phyloP scores from a whole-genome alignment of 2,113 vertebrate species.

The Anolis carolinensis region DNA sequence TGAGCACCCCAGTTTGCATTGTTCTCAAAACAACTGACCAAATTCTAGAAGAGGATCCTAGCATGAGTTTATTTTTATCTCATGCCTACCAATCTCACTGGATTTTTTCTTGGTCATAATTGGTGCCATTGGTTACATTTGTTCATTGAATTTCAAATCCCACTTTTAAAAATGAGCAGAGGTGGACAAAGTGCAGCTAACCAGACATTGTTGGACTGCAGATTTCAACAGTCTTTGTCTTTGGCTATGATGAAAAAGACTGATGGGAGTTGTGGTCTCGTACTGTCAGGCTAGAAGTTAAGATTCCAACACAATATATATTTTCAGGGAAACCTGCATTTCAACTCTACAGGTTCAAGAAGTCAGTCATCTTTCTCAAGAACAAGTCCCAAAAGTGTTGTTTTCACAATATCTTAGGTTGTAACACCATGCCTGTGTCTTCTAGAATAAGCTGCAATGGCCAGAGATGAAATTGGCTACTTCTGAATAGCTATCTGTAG shows the following conservation, averaged over 20 bases:
- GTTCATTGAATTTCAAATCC: not conserved
- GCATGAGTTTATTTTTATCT: not conserved
- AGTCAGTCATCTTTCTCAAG: not conserved
- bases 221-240: too few relatives aligned
- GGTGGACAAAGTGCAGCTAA: too few relatives aligned
- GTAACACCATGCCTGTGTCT: not conserved
- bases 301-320: not conserved
- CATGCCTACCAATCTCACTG: not conserved
- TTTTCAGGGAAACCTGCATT: slow-evolving; percentile 12
- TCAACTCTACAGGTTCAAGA: slow-evolving; percentile 3
- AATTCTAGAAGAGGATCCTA: not conserved
- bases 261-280: too few relatives aligned
- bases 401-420: not conserved
- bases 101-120: not conserved
- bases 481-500: not conserved
- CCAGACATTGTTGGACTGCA: too few relatives aligned
- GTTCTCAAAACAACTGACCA: not conserved
- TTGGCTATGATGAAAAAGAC: too few relatives aligned
- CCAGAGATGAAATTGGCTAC: not conserved
- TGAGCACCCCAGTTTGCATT: not conserved
- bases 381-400: not conserved
- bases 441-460: not conserved
- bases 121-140: not conserved
- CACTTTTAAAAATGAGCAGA: not conserved
- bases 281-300: not conserved